Percentiles rank a stretch among this genome's conserved stretches.
phyloP scores from a whole-genome alignment of 2,797 vertebrate species.

The Simalia tracyae region DNA sequence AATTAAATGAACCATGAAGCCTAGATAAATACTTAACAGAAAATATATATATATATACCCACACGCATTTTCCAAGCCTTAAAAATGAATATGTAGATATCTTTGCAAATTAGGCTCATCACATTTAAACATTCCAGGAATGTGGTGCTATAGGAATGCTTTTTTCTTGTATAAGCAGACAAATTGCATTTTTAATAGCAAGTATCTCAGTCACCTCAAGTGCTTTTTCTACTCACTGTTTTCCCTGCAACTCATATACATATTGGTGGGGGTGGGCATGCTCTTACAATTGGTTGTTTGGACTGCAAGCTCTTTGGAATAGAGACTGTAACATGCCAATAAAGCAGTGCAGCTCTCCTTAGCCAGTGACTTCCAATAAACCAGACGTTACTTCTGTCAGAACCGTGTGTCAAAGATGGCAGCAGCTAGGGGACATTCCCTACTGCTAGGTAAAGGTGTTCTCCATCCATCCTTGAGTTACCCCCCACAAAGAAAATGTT shows the following conservation, averaged over 20 bases:
- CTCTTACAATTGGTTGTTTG: neutral
- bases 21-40: neutral
- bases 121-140: neutral
- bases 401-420: neutral
- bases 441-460: no score
- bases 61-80: conserved; percentile 1
- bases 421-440: neutral
- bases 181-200: neutral
- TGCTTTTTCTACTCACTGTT: neutral
- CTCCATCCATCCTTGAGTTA: no score
- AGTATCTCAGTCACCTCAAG: neutral
- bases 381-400: neutral
- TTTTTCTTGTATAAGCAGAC: neutral
- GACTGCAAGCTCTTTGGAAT: neutral
- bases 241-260: neutral
- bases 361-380: neutral
- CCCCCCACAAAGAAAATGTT: no score
- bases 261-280: neutral
- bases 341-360: neutral
- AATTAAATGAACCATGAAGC: neutral
- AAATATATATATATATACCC: neutral
- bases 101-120: conserved; percentile 8
- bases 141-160: neutral
- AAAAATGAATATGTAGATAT: neutral
- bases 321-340: neutral